Base-by-base conservation (phyloP, 2,797 vertebrate genomes). In the Sebastes iracundus region DNA sequence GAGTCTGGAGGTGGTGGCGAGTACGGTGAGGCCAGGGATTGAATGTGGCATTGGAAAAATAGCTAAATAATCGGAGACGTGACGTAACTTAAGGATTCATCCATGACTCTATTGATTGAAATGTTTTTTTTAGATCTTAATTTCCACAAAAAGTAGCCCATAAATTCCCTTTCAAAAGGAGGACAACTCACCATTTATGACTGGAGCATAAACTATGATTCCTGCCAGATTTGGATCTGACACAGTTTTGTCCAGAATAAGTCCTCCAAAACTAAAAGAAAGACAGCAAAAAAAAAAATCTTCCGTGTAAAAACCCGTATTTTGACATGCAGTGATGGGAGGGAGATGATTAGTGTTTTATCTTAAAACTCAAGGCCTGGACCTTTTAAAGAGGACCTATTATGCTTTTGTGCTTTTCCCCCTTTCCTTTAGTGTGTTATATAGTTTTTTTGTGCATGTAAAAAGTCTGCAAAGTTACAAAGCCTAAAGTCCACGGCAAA, bases 171-270 rank as follows among this genome's bases (percentile, higher is more conserved):
- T 18, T 60, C 7, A 75, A 67, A 46, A n/a, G 35, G 10, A 52
- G 7, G 35, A 25, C 8, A 64, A 88, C 97, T 97, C 91, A 98
- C 98, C 98, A 79, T 99, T 99, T 91, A 99, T 98, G 78, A 99
- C 97, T 11, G 98, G 98, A 20, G 97, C 97, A 91, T 97, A 99
- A 90, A 98, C 94, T 84, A 98, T 95, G 82, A 98, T 96, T 88
- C 97, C 97, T 88, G 92, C 95, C 90, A 99, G 92, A 89, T 98
- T 97, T 80, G 97, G 97, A 88, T 99, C 96, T 25, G 97, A 96
- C 85, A 98, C 95, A 80, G 97, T 97, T 90, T 96, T 98, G 90
- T 99, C 97, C 94, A 99, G 94, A 95, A 99, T 99, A 87, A 99
- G 96, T 91, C 98, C 98, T 86, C 98, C 98, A 87, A 99, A 95